Conservation (phyloP, 2,888 invertebrate genomes). For the Athalia cordata region DNA sequence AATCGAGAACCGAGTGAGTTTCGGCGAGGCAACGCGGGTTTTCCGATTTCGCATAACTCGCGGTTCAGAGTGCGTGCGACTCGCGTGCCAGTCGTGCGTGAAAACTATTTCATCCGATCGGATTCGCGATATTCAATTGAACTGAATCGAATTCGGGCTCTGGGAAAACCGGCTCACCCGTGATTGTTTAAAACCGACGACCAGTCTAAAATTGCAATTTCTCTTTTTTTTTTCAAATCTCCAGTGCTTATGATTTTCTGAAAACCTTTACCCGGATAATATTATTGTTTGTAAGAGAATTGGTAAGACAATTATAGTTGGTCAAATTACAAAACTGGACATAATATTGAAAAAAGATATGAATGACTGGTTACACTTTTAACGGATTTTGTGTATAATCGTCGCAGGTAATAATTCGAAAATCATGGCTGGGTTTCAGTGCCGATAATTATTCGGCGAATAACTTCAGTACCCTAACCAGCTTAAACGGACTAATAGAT, state of each 20-base stretch:
- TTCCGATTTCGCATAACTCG: constrained; percentile 7
- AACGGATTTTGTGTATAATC: too few relatives aligned
- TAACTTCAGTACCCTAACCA: constrained; percentile 44
- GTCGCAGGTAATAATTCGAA: too few relatives aligned
- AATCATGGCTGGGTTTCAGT: constrained; percentile 34
- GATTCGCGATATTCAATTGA: not conserved
- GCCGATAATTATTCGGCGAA: constrained; percentile 47
- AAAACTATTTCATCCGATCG: constrained; percentile 13
- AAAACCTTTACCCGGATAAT: too few relatives aligned
- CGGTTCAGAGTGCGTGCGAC: constrained; percentile 23
- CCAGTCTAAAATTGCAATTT: not conserved
- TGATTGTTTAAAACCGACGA: not conserved
- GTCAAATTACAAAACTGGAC: too few relatives aligned
- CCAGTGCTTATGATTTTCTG: too few relatives aligned
- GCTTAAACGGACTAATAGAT: constrained; percentile 46
- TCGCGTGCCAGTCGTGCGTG: constrained; percentile 33
- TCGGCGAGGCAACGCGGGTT: constrained; percentile 8
- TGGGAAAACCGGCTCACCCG: constrained; percentile 10
- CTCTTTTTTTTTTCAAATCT: too few relatives aligned
- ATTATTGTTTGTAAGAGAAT: too few relatives aligned
- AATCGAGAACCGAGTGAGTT: too few relatives aligned
- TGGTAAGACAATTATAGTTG: too few relatives aligned
- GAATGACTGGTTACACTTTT: too few relatives aligned
- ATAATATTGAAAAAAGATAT: too few relatives aligned
- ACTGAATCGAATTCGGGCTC: not conserved